Evolutionary conservation across 92 coral and sea anemone genomes (phyloP), one percentile per base, ranked within the genome.

Genomic region (Epizoanthus rinbou): DNA sequence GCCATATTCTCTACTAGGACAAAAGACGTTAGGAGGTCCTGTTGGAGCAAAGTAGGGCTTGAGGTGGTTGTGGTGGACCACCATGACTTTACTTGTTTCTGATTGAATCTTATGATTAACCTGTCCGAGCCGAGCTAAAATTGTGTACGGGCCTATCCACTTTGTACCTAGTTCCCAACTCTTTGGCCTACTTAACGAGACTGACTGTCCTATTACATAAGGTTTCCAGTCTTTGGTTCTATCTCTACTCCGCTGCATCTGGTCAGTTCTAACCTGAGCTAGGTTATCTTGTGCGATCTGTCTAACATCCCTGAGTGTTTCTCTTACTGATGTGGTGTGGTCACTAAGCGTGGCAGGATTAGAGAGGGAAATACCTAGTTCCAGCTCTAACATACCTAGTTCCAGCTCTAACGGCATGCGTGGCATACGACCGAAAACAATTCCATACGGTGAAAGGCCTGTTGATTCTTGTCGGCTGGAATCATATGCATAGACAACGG

Each of bases 401-500:
- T 28, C 31, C 4, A 81, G 60, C 18, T 86, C 74, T n/a, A 86
- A 35, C 3, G 89, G 82, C 16, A 86, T 4, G 3, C 89, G 86
- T 15, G 86, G 89, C 45, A 41, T 1, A 4, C 82, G 80, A 1
- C 89, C 89, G 60, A 86, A 86, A 2, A 80, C 82, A 1, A 86
- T 53, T 37, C 80, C 74, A 47, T 80, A 86, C 8, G 86, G 82
- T 4, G 86, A 71, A 4, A 75, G 3, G 2, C 81, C 82, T 0
- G 53, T 8, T 13, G 86, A 86, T 39, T 86, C 89, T 8, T 80
- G 89, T 2, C 74, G 43, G 43, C 89, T 86, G 9, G 86, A 69
- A 31, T 80, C 80, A 64, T 86, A 86, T 0, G 89, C 89, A 19
- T 80, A 86, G 14, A 80, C 86, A 0, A 80, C 89, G 8, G 80